Base-by-base conservation (phyloP, 23 tunicate species). In the Trididemnum miniatum region DNA sequence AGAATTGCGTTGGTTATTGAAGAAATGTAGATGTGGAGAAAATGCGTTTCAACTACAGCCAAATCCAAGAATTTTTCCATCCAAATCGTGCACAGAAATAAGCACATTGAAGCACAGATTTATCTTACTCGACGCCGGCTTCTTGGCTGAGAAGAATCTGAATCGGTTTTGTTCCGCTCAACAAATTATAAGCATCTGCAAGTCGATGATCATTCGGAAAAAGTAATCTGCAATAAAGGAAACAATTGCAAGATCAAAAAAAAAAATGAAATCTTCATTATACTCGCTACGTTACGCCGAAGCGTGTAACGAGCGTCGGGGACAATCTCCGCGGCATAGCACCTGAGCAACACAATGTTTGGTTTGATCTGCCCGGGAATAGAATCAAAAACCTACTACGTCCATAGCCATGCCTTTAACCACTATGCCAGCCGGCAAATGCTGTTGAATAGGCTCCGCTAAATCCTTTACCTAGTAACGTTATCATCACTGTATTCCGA, bases 171-270 rank as follows among this genome's bases (percentile, higher is more conserved):
- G 78, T 25, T 4, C 88, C 74, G 20, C 88, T 40, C 25, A 93
- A 78, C n/a, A 93, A 51, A 22, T 76, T 62, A 40, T 81, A 77
- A 27, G 76, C 98, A 69, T 93, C 93, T 22, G 86, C 92, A 62
- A 93, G 72, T 4, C 98, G 86, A 71, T 93, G 98, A 71, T 93
- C 98, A 39, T 80, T 93, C 34, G 98, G 98, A 75, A 93, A 93
- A 20, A 93, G 72, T 3, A 93, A 51, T 71, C 97, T 92, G 71
- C 1, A 1, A 85, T 65, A 28, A 62, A 59, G 18, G 5, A 9
- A 44, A 44, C 9, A 44, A 44, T 4, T 23, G 71, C 7, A 63
- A 44, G 15, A 7, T 44, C 54, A 44, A 44, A 15, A 7, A 44
- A 7, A 7, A 44, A 44, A 44, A 15, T 15, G 15, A 44, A 44